Conservation (phyloP, 1,140 invertebrate genomes). For the Aphaenogaster rudis region DNA sequence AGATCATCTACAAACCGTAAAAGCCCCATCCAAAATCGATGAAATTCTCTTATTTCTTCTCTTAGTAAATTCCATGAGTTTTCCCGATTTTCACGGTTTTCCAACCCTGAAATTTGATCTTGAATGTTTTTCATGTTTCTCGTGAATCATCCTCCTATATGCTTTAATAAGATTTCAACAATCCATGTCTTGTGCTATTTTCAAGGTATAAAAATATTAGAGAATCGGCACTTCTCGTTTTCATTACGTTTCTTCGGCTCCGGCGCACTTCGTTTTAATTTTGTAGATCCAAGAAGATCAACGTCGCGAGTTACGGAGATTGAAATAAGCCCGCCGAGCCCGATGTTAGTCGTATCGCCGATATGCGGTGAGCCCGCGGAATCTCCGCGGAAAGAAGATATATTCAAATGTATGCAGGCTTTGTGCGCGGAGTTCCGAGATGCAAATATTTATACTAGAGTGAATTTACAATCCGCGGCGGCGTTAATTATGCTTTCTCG, state of each 20-base stretch:
- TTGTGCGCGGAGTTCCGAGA: conserved; percentile 29
- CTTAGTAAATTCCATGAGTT: too few species aligned
- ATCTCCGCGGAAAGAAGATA: conserved; percentile 38
- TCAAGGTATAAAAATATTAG: conserved; percentile 20
- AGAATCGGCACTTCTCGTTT: not conserved
- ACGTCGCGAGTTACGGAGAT: conserved; percentile 53
- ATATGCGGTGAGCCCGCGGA: conserved; percentile 45
- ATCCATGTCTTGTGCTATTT: not conserved
- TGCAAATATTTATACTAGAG: conserved; percentile 62
- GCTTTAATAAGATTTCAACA: conserved; percentile 12
- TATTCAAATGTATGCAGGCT: conserved; percentile 63
- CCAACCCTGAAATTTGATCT: too few species aligned
- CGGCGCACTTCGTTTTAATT: conserved; percentile 39
- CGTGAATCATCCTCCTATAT: not conserved
- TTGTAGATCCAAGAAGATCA: conserved; percentile 56
- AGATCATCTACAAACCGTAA: too few species aligned
- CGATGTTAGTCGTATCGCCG: conserved; percentile 55
- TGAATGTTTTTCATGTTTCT: not conserved
- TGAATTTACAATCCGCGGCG: conserved; percentile 40
- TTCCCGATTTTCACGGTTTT: too few species aligned
- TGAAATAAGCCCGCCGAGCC: conserved; percentile 51
- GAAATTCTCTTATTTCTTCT: too few species aligned
- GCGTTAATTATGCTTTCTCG: conserved; percentile 63
- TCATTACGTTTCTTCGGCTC: conserved; percentile 22
- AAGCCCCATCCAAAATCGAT: too few species aligned